These are phyloP conservation scores for Eugnorisma glareosa DNA, from an alignment of 2,888 invertebrate species.

Conservation along the genomic window DNA sequence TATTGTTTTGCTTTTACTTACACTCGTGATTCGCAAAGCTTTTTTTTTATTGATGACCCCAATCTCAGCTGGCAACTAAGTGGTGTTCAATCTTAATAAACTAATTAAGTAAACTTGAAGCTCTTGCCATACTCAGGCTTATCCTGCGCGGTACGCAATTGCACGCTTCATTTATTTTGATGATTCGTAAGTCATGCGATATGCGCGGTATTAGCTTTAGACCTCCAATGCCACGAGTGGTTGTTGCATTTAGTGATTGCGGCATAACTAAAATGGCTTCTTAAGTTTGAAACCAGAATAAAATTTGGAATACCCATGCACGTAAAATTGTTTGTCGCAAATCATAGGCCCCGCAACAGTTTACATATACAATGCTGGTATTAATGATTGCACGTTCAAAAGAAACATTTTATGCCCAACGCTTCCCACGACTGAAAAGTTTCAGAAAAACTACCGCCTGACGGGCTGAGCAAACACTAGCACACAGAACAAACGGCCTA, in stretches of 20 bases:
- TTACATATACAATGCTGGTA: not conserved
- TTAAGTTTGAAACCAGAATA: not conserved
- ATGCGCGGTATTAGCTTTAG: not conserved
- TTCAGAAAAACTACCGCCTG: not conserved
- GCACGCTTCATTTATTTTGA: not conserved
- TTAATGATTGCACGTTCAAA: not conserved
- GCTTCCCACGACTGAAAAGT: not conserved
- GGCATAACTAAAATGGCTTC: not conserved
- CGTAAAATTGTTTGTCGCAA: not conserved
- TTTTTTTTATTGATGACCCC: not conserved
- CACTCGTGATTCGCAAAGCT: not conserved
- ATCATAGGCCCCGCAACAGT: not conserved
- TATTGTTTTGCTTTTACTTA: slow-evolving; percentile 5
- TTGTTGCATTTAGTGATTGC: not conserved
- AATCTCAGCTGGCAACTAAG: not conserved
- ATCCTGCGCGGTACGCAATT: not conserved
- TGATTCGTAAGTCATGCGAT: not conserved
- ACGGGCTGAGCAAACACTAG: not conserved
- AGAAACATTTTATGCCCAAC: not conserved
- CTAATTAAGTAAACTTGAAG: not conserved
- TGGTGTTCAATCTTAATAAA: not conserved
- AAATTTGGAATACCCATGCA: not conserved
- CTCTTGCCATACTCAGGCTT: not conserved
- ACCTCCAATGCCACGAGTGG: not conserved
- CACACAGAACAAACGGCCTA: slow-evolving; percentile 9